Percentiles rank a stretch among this genome's conserved stretches.
phyloP scores from a whole-genome alignment of 2,888 invertebrate genomes.

The Drosophila limbata region DNA sequence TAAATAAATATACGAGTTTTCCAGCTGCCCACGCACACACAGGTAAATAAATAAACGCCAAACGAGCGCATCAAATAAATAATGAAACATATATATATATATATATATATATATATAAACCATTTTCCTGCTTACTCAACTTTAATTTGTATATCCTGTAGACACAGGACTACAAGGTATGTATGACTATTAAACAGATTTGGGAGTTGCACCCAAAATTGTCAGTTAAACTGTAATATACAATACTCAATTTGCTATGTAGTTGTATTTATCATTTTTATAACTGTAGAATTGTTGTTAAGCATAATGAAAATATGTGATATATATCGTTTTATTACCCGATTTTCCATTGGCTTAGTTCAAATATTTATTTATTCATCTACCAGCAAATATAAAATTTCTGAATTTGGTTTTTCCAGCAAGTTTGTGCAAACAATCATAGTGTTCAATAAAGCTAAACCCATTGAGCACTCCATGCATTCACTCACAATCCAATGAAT shows the following conservation, averaged over 20 bases:
- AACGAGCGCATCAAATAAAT: slow-evolving; percentile 45
- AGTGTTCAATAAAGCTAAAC: neutral
- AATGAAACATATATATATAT: slow-evolving; percentile 28
- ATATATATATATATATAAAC: slow-evolving; percentile 5
- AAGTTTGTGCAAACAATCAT: neutral
- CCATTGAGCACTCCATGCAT: neutral
- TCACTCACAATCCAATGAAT: slow-evolving; percentile 4
- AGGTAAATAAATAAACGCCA: slow-evolving; percentile 43
- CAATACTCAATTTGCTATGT: too few relatives aligned
- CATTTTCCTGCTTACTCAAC: slow-evolving; percentile 16
- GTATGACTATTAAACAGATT: too few relatives aligned
- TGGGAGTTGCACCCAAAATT: neutral
- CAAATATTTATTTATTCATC: neutral
- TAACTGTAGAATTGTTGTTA: too few relatives aligned
- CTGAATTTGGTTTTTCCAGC: too few relatives aligned
- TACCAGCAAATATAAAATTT: neutral
- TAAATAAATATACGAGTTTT: slow-evolving; percentile 63
- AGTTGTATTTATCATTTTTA: too few relatives aligned
- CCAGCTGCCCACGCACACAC: slow-evolving; percentile 29
- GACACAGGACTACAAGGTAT: neutral
- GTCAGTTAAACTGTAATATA: neutral
- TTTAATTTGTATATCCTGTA: slow-evolving; percentile 11
- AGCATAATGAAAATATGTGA: too few relatives aligned
- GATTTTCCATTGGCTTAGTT: too few relatives aligned
- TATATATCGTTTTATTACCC: too few relatives aligned